Evolutionary conservation across 2,888 invertebrate genomes (phyloP), one percentile per base, ranked within the genome.

Genomic region (Andrena praecox): DNA sequence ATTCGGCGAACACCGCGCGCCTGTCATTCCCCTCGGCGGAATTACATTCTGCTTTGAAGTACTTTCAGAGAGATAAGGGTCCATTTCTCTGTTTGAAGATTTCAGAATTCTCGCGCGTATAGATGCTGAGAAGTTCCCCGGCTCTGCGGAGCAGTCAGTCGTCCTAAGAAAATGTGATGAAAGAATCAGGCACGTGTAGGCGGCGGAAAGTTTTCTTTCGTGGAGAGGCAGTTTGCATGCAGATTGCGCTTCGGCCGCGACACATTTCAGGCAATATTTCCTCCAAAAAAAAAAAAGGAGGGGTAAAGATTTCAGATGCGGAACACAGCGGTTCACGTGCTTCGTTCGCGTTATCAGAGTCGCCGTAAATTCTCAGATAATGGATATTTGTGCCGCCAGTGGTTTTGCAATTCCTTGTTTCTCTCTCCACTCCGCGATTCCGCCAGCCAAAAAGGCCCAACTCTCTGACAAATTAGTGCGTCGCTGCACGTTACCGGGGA

Each of bases 281-380:
- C 35, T 59, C 42, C 27, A 29, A 20, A 52, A 52, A 35, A 35
- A 35, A 35, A 33, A 7, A 33, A 16, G 52, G 8, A 20, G 8
- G 52, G 16, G 56, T 24, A 69, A 42, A 60, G 54, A 72, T 29
- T n/a, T 50, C 24, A 27, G 80, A 52, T 42, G 62, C 50, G 24
- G 24, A 62, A 24, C 48, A 50, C 27, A 3, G 2, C 50, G 31
- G 62, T 70, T 60, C 59, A 60, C 70, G 60, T 60, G 70, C 24
- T 62, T 12, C 24, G 16, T 31, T 62, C 71, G 60, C 62, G 48
- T 62, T 59, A 56, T 74, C 64, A 31, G 6, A 10, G 27, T 42
- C 42, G 24, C 54, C 66, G 31, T 73, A 73, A 73, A 54, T 73
- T 20, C 52, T 56, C 29, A 56, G 73, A 73, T 56, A 67, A 56